Evolutionary conservation across 2,888 invertebrate species (phyloP), one percentile per base, ranked within the genome.

Genomic region (Fragum whitleyi): DNA sequence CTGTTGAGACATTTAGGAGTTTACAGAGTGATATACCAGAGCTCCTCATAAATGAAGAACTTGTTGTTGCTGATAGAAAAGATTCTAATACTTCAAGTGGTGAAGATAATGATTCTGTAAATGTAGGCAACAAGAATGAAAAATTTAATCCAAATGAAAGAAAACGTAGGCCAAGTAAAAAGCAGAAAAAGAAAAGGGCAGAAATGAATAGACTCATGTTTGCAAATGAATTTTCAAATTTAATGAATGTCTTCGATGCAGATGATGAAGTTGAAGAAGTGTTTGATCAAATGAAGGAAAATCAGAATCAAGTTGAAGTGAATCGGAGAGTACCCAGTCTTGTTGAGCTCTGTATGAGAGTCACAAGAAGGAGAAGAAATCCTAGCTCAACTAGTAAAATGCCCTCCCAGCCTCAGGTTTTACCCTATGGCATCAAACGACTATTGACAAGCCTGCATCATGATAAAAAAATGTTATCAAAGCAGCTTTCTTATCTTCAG

Each of bases 401-500:
- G 5, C 26, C 26, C 11, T 28, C n/a, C 2, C 1, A 23, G 11
- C 47, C 69, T n/a, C 51, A 51, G 7, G 29, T 21, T 23, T 53
- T 83, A 32, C 83, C 83, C 9, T 23, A 67, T 55, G 76, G 78
- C 28, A 69, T 83, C 7, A 83, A 80, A 32, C 61, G 59, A 26
- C 51, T 80, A 7, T 26, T 81, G 1, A 39, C 70, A 29, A 69
- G 59, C 23, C 69, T 76, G 42, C 61, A 57, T 1, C 47, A 42
- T 26, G 71, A 68, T 51, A 73, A 68, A n/a, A 72, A 36, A 42
- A 57, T 74, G 23, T 53, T 74, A 5, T 42, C 61, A 62, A 79
- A 81, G 26, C 83, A 84, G 77, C 53, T 86, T 42, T 79, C 85
- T 21, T 85, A 82, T 68, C 74, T 87, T 32, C 81, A 81, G 29